Evolutionary conservation across 92 coral and sea anemone species (phyloP).

Genomic region (Porites divaricata): DNA sequence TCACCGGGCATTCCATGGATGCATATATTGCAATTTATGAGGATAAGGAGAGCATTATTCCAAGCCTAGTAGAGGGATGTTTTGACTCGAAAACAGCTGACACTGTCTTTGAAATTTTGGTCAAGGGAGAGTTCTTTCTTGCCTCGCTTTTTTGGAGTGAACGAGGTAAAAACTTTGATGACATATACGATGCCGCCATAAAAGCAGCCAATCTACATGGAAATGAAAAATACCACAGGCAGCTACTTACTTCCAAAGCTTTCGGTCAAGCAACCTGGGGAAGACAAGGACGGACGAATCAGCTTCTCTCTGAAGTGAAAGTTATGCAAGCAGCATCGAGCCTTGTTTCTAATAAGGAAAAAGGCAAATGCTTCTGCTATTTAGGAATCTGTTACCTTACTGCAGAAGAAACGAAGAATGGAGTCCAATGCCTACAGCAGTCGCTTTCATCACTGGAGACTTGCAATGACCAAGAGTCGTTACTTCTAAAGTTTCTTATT

Average conservation of each 20-base stretch:
- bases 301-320: neutral
- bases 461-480: neutral
- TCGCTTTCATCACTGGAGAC: neutral
- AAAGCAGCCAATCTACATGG: neutral
- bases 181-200: slow-evolving; percentile 31
- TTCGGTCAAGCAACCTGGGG: neutral
- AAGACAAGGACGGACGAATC: neutral
- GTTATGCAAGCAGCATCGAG: neutral
- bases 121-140: slow-evolving; percentile 31
- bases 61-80: neutral
- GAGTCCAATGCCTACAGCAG: neutral
- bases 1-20: slow-evolving; percentile 11
- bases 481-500: neutral
- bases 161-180: neutral
- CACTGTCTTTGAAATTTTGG: slow-evolving; percentile 3
- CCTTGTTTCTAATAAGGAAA: neutral
- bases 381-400: slow-evolving; percentile 13
- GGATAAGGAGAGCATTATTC: slow-evolving; percentile 28
- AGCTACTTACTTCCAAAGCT: slow-evolving; percentile 2
- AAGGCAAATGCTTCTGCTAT: slow-evolving; percentile 38
- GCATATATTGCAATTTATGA: slow-evolving; percentile 25
- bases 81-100: neutral
- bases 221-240: neutral
- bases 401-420: neutral
- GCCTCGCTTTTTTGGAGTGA: neutral